phyloP scores from a whole-genome alignment of 2,797 vertebrate species.

The Lophura swinhoii region DNA sequence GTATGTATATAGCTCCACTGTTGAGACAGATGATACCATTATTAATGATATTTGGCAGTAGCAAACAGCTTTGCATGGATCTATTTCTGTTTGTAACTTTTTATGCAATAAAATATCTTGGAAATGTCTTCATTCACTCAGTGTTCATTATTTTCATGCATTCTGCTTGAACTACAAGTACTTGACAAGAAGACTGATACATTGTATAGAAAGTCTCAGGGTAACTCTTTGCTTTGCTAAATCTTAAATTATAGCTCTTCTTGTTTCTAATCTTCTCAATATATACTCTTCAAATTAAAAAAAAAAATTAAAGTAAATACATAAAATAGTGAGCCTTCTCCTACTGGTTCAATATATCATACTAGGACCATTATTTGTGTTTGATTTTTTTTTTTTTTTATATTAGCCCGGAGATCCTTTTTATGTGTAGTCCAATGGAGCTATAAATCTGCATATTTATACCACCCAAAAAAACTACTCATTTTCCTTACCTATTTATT shows the following conservation, averaged over 20 bases:
- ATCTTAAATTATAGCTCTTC: background rate
- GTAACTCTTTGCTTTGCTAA: background rate
- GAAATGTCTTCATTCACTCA: background rate
- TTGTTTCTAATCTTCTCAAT: background rate
- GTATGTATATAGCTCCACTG: background rate
- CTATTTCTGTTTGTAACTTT: background rate
- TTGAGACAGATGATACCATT: constrained; percentile 11
- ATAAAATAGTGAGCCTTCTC: background rate
- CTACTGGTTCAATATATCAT: background rate
- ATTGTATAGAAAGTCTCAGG: background rate
- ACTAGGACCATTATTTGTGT: background rate
- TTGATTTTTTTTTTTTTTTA: background rate
- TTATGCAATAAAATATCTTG: constrained; percentile 19
- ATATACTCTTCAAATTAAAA: background rate
- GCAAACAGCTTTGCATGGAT: background rate
- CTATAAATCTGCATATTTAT: background rate
- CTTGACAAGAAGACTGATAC: constrained; percentile 7
- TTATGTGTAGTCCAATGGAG: background rate
- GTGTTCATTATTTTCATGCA: constrained; percentile 10
- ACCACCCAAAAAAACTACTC: background rate
- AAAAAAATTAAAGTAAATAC: background rate
- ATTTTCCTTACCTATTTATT: background rate
- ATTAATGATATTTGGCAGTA: background rate
- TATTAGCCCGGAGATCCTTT: background rate
- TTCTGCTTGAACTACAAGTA: background rate